A percentile compares a stretch with the other conserved stretches of the same genome.
phyloP scores from a whole-genome alignment of 2,797 vertebrate species.

The Anisognathus igniventris region DNA sequence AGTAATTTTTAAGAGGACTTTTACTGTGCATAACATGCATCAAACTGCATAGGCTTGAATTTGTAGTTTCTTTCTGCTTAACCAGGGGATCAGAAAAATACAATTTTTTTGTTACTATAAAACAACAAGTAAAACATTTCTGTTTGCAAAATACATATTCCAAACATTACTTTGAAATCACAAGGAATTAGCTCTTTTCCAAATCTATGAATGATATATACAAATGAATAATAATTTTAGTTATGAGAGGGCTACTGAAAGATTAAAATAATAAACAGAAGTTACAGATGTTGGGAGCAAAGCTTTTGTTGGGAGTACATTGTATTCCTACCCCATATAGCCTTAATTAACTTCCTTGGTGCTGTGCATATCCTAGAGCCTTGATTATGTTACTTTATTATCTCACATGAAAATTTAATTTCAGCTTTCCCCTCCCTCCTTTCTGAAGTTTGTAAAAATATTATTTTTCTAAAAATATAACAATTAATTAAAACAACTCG shows the following conservation, averaged over 20 bases:
- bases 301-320: background rate
- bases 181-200: background rate
- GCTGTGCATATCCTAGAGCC: background rate
- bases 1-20: background rate
- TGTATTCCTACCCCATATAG: background rate
- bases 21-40: background rate
- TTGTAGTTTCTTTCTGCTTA: background rate
- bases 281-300: background rate
- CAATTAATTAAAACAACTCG: background rate
- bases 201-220: background rate
- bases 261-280: background rate
- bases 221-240: background rate
- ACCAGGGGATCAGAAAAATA: background rate
- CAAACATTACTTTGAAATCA: background rate
- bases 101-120: background rate
- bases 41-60: background rate
- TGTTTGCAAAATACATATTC: background rate
- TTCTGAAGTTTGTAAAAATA: background rate
- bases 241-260: background rate
- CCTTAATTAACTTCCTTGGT: background rate
- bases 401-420: background rate
- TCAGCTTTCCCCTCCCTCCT: background rate
- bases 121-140: background rate
- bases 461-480: background rate
- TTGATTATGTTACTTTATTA: background rate